These are phyloP conservation scores for Stichodactyla helianthus DNA, from an alignment of 64 coral and sea anemone genomes.

Conservation along the genomic window DNA sequence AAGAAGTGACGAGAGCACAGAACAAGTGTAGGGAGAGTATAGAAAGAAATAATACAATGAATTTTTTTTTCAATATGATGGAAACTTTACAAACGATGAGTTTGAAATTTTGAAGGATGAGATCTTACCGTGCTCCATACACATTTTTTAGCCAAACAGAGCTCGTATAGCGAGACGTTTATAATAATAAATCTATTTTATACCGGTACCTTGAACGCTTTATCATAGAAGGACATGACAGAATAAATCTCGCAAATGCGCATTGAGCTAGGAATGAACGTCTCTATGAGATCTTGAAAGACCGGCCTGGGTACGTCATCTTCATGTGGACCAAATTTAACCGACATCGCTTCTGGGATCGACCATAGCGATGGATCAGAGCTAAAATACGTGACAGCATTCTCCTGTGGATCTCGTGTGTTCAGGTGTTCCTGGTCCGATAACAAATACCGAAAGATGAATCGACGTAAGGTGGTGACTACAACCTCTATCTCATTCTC, in stretches of 20 bases:
- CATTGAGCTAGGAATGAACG: background rate
- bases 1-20: too few species aligned
- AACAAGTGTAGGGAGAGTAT: too few species aligned
- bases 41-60: too few species aligned
- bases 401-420: slow-evolving; percentile 20
- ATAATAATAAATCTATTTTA: too few species aligned
- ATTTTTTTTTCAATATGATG: too few species aligned
- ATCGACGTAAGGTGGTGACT: slow-evolving; percentile 58
- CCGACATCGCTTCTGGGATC: background rate
- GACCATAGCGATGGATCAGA: slow-evolving; percentile 73
- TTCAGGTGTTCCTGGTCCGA: slow-evolving; percentile 30
- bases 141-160: too few species aligned
- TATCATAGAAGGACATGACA: slow-evolving; percentile 7
- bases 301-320: background rate
- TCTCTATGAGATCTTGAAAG: background rate
- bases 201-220: background rate
- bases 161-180: too few species aligned
- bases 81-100: too few species aligned
- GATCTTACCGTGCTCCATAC: too few species aligned
- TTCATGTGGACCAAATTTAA: background rate
- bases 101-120: too few species aligned
- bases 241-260: background rate
- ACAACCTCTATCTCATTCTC: slow-evolving; percentile 6
- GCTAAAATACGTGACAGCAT: slow-evolving; percentile 14
- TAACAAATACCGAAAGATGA: slow-evolving; percentile 78